phyloP scores from a whole-genome alignment of 2,113 vertebrate species.

The Cynocephalus volans region DNA sequence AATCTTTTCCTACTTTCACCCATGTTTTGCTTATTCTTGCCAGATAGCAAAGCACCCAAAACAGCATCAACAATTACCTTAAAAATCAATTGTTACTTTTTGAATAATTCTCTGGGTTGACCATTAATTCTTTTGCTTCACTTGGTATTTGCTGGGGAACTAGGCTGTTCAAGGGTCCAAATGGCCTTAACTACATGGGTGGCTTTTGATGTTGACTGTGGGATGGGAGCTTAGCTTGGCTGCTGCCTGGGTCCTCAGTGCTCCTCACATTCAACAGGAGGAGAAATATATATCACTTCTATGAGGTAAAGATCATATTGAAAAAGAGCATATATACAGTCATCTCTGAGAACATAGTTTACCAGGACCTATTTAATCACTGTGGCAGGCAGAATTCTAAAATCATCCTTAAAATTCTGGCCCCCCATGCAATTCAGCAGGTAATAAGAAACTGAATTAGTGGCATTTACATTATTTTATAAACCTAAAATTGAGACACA shows the following conservation, averaged over 20 bases:
- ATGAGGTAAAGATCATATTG: background rate
- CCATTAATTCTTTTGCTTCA: background rate
- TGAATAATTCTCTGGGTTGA: background rate
- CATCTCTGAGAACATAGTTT: background rate
- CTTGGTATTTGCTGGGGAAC: fast-evolving
- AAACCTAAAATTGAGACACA: background rate
- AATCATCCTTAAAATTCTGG: background rate
- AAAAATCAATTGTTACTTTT: background rate
- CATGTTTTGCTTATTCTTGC: background rate
- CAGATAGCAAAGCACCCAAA: background rate
- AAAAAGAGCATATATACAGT: background rate
- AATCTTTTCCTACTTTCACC: background rate
- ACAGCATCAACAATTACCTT: background rate
- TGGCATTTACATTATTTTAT: background rate
- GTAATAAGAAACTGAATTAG: conserved; percentile 3
- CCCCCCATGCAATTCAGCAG: background rate
- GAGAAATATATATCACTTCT: background rate
- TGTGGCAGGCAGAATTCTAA: background rate
- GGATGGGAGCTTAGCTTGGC: background rate
- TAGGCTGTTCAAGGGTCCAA: background rate
- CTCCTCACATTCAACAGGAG: background rate
- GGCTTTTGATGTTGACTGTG: background rate
- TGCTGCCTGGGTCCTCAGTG: background rate
- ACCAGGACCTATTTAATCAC: background rate
- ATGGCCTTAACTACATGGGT: background rate